Base-by-base conservation (phyloP, 2,113 vertebrate species). In the Erythrocercus mccallii region DNA sequence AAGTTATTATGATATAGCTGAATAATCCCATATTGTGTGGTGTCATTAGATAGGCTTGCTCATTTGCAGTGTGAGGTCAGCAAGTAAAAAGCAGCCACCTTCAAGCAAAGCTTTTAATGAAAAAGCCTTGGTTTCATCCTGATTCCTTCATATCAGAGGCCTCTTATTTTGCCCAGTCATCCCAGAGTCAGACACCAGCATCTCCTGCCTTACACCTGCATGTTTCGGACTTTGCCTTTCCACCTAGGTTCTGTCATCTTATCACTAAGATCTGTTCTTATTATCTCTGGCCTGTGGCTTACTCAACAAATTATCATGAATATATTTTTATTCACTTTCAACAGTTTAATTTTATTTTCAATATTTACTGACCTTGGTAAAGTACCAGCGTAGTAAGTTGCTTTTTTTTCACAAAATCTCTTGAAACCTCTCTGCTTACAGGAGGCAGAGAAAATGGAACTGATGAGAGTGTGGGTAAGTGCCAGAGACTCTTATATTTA, bases 61-160 rank as follows among this genome's bases (percentile, higher is more conserved):
- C 76, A 76, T 85, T 89, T 91, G 53, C 35, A 50, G 12, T 72
- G 7, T 65, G 64, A 85, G 65, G n/a, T 90, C 73, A 94, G 62
- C 57, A 88, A 54, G 66, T 38, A 81, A 92, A 82, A 85, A 66
- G 47, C 70, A 89, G 48, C 62, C 74, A 86, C 82, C 69, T 95
- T 95, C 72, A 91, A 69, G 31, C 30, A 27, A 82, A 93, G 23
- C 2, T 23, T 45, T 71, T 37, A 45, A 35, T 8, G 21, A 37
- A 91, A 92, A 69, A 50, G 2, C 2, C 6, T 44, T 28, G 3
- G 1, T 68, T 84, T 72, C 8, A 3, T 85, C 70, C 51, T 11
- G 12, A 5, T 42, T 84, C 15, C 30, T 69, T 88, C 16, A 1
- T 45, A 22, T 22, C 8, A 72, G 37, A 77, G 14, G 20, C 5